Percentiles rank a stretch among this genome's conserved stretches.
Conservation (phyloP, 92 coral and sea anemone species). For the Parazoanthus swiftii region DNA sequence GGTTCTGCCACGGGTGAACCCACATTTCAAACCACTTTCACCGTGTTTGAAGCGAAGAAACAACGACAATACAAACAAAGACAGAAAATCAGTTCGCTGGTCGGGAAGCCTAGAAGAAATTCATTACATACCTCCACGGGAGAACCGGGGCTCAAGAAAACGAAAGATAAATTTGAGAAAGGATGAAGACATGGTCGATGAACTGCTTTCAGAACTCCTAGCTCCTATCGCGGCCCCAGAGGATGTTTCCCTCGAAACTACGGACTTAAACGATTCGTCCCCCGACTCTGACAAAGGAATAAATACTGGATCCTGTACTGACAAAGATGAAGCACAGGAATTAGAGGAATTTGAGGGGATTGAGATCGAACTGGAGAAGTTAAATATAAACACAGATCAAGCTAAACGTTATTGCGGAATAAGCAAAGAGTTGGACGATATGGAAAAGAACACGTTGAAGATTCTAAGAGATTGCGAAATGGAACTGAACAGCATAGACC, state of each 20-base stretch:
- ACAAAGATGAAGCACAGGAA: neutral
- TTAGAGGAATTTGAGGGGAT: constrained; percentile 1
- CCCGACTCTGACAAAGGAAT: constrained; percentile 17
- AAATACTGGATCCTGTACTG: neutral
- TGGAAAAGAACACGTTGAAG: constrained; percentile 29
- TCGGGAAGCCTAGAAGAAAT: constrained; percentile 40
- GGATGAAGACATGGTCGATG: constrained; percentile 33
- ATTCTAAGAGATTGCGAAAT: constrained; percentile 24
- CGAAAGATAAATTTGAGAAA: neutral
- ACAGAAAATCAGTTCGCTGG: constrained; percentile 39
- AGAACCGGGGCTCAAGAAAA: constrained; percentile 20
- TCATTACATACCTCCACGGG: constrained; percentile 35
- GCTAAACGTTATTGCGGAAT: neutral
- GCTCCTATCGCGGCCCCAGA: constrained; percentile 23
- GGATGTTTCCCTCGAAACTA: constrained; percentile 1
- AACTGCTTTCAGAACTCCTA: constrained; percentile 11
- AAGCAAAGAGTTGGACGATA: neutral
- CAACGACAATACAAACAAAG: constrained; percentile 10
- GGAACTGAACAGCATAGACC: constrained; percentile 2
- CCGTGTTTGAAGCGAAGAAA: constrained; percentile 39
- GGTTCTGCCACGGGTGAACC: constrained; percentile 38
- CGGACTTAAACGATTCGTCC: constrained; percentile 6
- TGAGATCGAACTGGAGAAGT: neutral
- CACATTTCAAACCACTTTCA: constrained; percentile 36
- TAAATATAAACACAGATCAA: neutral